A percentile compares a stretch with the other conserved stretches of the same genome.
phyloP scores from a whole-genome alignment of 2,797 vertebrate genomes.

The Oreonectes daqikongensis region DNA sequence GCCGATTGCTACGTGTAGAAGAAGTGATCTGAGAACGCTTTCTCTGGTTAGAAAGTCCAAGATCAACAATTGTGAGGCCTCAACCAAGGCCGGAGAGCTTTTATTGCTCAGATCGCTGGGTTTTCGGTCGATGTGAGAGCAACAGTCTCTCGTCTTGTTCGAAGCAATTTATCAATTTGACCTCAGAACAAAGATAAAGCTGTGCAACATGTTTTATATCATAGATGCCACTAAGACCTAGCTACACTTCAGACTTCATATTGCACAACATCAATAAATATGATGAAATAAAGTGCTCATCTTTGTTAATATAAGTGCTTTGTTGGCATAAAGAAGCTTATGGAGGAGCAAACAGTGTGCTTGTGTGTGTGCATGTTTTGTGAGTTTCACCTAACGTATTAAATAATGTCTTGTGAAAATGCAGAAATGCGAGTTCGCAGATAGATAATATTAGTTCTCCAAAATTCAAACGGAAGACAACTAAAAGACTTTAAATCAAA shows the following conservation, averaged over 20 bases:
- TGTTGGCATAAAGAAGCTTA: not conserved
- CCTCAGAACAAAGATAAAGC: not conserved
- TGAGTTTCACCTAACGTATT: too few species aligned
- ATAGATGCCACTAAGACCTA: too few species aligned
- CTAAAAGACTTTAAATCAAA: not conserved
- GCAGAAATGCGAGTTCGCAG: too few species aligned
- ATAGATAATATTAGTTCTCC: too few species aligned
- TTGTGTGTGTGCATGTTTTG: too few species aligned
- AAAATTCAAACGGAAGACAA: too few species aligned
- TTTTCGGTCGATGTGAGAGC: not conserved
- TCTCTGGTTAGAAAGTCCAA: conserved; percentile 25
- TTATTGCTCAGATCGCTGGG: not conserved
- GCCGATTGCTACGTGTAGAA: conserved; percentile 3
- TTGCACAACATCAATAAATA: conserved; percentile 19
- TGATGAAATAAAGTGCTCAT: conserved; percentile 7
- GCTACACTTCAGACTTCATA: conserved; percentile 12
- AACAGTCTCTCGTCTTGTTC: not conserved
- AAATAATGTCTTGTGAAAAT: too few species aligned
- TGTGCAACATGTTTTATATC: not conserved
- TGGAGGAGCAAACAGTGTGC: too few species aligned
- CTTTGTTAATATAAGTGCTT: conserved; percentile 1
- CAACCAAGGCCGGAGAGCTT: not conserved
- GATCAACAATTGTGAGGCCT: conserved; percentile 30
- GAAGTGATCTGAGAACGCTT: conserved; percentile 8
- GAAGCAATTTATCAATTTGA: not conserved